Conservation (phyloP, 2,888 invertebrate genomes). For the Caenorhabditis wallacei region DNA sequence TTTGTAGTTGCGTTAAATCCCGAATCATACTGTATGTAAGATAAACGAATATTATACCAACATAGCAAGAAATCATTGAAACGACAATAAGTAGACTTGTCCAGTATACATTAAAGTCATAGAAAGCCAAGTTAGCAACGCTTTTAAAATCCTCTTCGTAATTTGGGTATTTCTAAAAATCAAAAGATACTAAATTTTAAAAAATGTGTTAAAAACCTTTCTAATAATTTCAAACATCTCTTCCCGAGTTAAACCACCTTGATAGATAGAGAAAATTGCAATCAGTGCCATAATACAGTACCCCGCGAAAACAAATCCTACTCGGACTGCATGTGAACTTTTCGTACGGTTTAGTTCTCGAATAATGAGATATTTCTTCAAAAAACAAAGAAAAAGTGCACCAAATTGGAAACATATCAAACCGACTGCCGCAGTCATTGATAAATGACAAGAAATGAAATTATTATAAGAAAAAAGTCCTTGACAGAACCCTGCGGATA, state of each 20-base stretch:
- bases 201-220: neutral
- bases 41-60: neutral
- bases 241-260: neutral
- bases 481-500: neutral
- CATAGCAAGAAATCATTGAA: no score
- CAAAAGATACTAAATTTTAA: no score
- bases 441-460: neutral
- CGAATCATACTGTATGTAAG: neutral
- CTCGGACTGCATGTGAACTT: neutral
- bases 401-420: neutral
- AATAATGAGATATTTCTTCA: neutral
- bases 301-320: neutral
- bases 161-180: no score
- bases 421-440: neutral
- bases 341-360: neutral
- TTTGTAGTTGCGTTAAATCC: neutral
- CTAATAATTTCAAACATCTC: neutral
- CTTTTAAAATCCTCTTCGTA: no score
- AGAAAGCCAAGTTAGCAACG: no score
- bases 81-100: no score
- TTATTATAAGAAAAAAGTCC: neutral
- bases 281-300: neutral
- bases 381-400: neutral
- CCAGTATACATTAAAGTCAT: no score
- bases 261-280: no score